Evolutionary conservation across 2,888 invertebrate species (phyloP), one percentile per base, ranked within the genome.

Genomic region (Eupithecia inturbata): DNA sequence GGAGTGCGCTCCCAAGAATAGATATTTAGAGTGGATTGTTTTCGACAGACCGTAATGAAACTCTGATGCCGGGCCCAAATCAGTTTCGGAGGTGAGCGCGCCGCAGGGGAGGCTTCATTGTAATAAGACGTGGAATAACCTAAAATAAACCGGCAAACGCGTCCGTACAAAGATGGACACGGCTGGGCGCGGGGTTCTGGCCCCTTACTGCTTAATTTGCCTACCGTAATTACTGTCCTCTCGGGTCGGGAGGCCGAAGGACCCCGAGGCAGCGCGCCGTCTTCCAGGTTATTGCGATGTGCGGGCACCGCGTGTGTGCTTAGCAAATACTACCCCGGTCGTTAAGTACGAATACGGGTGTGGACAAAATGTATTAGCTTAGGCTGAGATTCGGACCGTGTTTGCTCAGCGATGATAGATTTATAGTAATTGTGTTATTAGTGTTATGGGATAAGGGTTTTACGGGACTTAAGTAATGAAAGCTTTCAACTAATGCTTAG

Each of bases 211-310:
- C 95, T 95, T 95, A 95, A 95, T 95, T 95, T 95, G 95, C 95
- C 95, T 95, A 94, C 94, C 93, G 95, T 95, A 95, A 95, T 95
- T 95, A 95, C 95, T 95, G 94, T 94, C 94, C 93, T 93, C 92
- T 90, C 89, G 93, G 93, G 92, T 89, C 87, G 89, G 92, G 91
- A 89, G 73, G 66, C 45, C 67, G 63, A 22, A 89, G 89, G 89
- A 89, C 91, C 92, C 91, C 86, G 87, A 89, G 91, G 90, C 89
- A 57, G 91, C 90, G 91, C 90, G 85, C 89, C 89, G 91, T 94
- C 94, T 94, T 93, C 83, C 91, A 91, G 91, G 92, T 92, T 93
- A 93, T 93, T 93, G 91, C 91, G 88, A 86, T 88, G 92, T 93
- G 93, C 93, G 93, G 93, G 94, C 92, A 86, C 90, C 92, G 91